A percentile compares a stretch with the other conserved stretches of the same genome.
Conservation (phyloP, 2,113 vertebrate genomes). For the Lepus europaeus region DNA sequence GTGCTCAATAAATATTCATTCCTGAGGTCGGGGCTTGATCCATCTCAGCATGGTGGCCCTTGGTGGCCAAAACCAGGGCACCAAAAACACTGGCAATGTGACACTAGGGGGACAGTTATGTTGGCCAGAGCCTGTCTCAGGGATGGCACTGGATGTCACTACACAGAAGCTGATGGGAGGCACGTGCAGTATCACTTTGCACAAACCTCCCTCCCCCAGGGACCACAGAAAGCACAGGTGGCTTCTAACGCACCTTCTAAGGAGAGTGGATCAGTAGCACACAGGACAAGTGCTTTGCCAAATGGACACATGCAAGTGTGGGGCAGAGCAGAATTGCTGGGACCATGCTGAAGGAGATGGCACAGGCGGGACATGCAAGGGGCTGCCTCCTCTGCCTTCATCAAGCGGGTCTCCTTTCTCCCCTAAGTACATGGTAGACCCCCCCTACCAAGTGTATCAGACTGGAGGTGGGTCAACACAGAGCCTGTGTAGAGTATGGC, state of each 20-base stretch:
- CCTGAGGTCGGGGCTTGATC: not conserved
- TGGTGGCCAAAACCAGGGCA: not conserved
- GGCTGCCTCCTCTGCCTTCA: not conserved
- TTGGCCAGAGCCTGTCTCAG: not conserved
- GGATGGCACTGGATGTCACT: not conserved
- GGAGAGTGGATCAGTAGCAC: not conserved
- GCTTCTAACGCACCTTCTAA: not conserved
- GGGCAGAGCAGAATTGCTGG: conserved; percentile 19
- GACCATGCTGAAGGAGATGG: not conserved
- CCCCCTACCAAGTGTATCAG: not conserved
- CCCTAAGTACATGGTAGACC: not conserved
- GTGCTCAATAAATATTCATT: not conserved
- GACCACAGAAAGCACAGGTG: not conserved
- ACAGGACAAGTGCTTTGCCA: not conserved
- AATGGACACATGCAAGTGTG: not conserved
- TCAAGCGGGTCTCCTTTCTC: not conserved
- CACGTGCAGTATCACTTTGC: not conserved
- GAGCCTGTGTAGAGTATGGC: not conserved
- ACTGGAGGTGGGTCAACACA: not conserved
- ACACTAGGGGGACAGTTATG: not conserved
- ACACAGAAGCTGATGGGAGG: not conserved
- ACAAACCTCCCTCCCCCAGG: not conserved
- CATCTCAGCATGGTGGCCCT: not conserved
- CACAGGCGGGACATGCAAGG: not conserved
- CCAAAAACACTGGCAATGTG: not conserved